A percentile compares a stretch with the other conserved stretches of the same genome.
Evolutionary conservation across 2,888 invertebrate genomes (phyloP).

Genomic region (Drosophila anomalata): DNA sequence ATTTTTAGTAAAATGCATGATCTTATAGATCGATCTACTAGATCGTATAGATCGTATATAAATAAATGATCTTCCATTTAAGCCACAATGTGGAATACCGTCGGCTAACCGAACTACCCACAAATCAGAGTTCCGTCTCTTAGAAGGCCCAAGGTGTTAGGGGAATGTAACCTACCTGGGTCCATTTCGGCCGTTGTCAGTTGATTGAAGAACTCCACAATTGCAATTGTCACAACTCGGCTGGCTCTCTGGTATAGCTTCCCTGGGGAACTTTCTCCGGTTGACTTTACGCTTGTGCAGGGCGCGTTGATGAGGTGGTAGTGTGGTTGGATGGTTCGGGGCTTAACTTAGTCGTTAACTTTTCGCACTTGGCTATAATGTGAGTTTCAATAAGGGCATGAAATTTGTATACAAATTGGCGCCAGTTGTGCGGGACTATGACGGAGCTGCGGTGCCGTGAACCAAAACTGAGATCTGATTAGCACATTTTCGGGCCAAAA

Average conservation of each 20-base stretch:
- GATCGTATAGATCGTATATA: too few species aligned
- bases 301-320: neutral
- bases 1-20: too few species aligned
- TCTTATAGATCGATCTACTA: too few species aligned
- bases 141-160: neutral
- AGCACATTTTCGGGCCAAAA: conserved; percentile 68
- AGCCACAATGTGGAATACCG: neutral
- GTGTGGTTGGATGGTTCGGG: conserved; percentile 14
- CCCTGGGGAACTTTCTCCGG: conserved; percentile 47
- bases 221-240: conserved; percentile 49
- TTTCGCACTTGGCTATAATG: conserved; percentile 70
- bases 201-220: conserved; percentile 68
- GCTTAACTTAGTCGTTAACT: conserved; percentile 58
- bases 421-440: conserved; percentile 57
- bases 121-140: neutral
- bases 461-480: conserved; percentile 77
- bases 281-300: conserved; percentile 33
- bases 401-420: conserved; percentile 73
- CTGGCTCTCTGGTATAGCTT: conserved; percentile 23
- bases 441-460: conserved; percentile 56
- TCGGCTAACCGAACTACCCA: conserved; percentile 2
- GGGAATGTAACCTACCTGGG: conserved; percentile 54
- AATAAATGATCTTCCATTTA: neutral
- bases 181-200: conserved; percentile 62
- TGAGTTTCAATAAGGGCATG: conserved; percentile 77